Evolutionary conservation across 2,113 vertebrate genomes (phyloP).

Genomic region (Misgurnus mizolepis): DNA sequence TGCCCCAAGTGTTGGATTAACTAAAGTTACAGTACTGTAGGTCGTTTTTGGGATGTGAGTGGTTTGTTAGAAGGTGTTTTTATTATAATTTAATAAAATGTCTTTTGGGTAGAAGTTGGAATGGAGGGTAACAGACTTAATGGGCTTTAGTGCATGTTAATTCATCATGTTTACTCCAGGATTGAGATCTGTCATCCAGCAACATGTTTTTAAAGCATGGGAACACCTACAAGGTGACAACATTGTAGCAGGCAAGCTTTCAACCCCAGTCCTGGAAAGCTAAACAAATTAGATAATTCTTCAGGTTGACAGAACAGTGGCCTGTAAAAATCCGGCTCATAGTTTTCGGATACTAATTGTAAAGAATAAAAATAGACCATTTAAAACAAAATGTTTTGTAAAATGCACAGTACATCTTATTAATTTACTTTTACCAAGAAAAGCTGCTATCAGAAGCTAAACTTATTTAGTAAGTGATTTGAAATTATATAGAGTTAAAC

Average conservation of each 20-base stretch:
- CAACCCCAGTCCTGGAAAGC: not conserved
- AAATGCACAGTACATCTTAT: not conserved
- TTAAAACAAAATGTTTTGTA: not conserved
- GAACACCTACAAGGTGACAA: not conserved
- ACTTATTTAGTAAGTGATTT: not conserved
- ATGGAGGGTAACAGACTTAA: not conserved
- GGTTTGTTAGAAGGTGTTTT: slow-evolving; percentile 38
- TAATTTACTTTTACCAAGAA: not conserved
- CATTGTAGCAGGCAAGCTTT: not conserved
- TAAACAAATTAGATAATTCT: not conserved
- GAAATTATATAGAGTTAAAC: not conserved
- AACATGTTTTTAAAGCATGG: slow-evolving; percentile 19
- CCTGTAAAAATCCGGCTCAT: not conserved
- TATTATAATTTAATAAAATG: slow-evolving; percentile 7
- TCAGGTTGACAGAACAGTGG: not conserved
- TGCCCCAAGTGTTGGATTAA: slow-evolving; percentile 29
- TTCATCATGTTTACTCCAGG: not conserved
- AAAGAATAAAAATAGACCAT: not conserved
- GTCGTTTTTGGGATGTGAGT: slow-evolving; percentile 29
- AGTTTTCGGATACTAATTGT: not conserved
- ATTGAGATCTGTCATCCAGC: not conserved
- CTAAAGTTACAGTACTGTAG: not conserved
- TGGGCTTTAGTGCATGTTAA: slow-evolving; percentile 27
- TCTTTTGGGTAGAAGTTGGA: slow-evolving; percentile 14
- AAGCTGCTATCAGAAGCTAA: slow-evolving; percentile 1